A percentile compares a stretch with the other conserved stretches of the same genome.
These are phyloP conservation scores for Grantiella picta DNA, from an alignment of 2,113 vertebrate genomes.

Conservation along the genomic window DNA sequence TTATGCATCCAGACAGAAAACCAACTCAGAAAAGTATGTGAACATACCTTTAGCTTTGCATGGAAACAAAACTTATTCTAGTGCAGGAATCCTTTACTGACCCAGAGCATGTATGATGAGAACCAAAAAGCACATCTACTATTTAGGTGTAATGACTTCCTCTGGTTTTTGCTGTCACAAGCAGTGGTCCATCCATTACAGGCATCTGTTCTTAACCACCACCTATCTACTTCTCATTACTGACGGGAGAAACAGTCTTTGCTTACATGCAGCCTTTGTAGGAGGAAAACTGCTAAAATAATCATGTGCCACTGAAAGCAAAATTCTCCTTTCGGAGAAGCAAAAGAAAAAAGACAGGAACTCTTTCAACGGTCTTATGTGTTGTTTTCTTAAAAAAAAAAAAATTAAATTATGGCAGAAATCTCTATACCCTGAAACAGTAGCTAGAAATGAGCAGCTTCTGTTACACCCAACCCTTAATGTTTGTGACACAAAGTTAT, in stretches of 20 bases:
- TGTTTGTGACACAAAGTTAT: not conserved
- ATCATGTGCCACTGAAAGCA: not conserved
- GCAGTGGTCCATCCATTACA: not conserved
- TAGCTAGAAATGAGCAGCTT: not conserved
- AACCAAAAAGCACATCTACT: not conserved
- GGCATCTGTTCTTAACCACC: not conserved
- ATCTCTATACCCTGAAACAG: not conserved
- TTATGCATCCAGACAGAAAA: not conserved
- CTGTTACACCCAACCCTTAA: not conserved
- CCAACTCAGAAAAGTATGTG: not conserved
- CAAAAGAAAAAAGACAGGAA: not conserved
- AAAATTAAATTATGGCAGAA: not conserved
- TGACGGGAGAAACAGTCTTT: not conserved
- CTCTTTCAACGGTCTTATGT: not conserved
- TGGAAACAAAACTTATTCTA: not conserved
- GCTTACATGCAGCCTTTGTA: not conserved
- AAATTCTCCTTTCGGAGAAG: not conserved
- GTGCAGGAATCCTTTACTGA: not conserved
- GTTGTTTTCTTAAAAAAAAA: not conserved
- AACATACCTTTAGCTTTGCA: not conserved
- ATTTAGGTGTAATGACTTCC: not conserved
- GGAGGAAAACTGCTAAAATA: not conserved
- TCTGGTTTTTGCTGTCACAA: not conserved
- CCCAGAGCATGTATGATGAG: not conserved
- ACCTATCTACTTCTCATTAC: not conserved